A percentile compares a stretch with the other conserved stretches of the same genome.
Evolutionary conservation across 2,113 vertebrate genomes (phyloP).

Genomic region (Thryonomys swinderianus): DNA sequence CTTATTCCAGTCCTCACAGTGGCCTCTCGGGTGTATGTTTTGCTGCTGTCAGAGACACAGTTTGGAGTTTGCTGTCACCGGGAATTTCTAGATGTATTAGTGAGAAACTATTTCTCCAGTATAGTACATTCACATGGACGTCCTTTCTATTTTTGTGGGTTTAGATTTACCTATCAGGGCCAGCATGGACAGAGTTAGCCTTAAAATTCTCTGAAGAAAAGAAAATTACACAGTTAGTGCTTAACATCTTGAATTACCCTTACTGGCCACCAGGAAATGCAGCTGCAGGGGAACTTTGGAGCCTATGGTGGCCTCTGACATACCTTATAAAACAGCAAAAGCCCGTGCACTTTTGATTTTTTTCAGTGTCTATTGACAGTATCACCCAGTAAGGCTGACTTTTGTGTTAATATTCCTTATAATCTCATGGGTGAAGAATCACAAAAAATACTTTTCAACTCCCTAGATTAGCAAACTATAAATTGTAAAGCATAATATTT

Average conservation of each 20-base stretch:
- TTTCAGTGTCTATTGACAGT: neutral
- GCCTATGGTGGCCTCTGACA: neutral
- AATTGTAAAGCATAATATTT: neutral
- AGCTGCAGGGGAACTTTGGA: neutral
- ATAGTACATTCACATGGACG: neutral
- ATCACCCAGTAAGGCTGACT: neutral
- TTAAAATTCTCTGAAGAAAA: conserved; percentile 15
- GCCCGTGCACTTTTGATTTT: neutral
- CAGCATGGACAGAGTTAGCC: neutral
- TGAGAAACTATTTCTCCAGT: neutral
- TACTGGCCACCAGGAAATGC: neutral
- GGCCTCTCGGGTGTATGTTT: neutral
- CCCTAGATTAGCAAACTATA: neutral
- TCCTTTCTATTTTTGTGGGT: neutral
- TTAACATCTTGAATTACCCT: neutral
- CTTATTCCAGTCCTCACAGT: neutral
- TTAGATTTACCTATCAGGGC: neutral
- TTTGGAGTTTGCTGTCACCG: neutral
- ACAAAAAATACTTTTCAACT: neutral
- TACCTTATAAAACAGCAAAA: neutral
- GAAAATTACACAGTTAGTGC: neutral
- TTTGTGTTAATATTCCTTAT: neutral
- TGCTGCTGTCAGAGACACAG: neutral
- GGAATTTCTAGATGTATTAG: neutral
- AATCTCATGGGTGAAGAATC: neutral